These are phyloP conservation scores for Parauchenoglanis punctatus DNA, from an alignment of 2,797 vertebrate genomes.

Conservation along the genomic window DNA sequence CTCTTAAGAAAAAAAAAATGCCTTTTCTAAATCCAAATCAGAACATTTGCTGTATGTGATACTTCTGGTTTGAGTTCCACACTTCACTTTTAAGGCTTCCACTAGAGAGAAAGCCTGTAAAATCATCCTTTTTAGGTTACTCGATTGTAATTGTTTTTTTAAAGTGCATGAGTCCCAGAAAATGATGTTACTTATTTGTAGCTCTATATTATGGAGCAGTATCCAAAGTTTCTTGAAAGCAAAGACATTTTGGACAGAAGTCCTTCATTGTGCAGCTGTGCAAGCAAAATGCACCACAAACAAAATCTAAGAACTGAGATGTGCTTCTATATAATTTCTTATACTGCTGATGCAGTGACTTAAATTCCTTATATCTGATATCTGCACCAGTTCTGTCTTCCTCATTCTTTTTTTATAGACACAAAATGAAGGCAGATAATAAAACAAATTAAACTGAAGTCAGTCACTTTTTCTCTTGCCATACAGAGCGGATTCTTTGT, in stretches of 20 bases:
- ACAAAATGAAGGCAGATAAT: not conserved
- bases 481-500: not conserved
- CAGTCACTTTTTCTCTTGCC: not conserved
- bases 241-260: not conserved
- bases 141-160: not conserved
- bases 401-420: not conserved
- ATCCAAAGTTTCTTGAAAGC: not conserved
- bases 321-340: no score
- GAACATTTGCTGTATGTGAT: not conserved
- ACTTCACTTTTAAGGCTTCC: not conserved
- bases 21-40: not conserved
- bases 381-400: conserved; percentile 2
- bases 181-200: not conserved
- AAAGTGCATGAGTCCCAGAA: not conserved
- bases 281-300: not conserved
- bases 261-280: not conserved
- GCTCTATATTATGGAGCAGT: not conserved
- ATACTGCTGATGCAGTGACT: not conserved
- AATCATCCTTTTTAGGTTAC: not conserved
- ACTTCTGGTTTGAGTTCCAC: not conserved
- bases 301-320: not conserved
- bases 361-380: not conserved
- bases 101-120: not conserved
- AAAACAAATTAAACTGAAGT: not conserved
- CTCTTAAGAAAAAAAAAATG: not conserved